Base-by-base conservation (phyloP, 1,140 invertebrate species). In the Apis florea region DNA sequence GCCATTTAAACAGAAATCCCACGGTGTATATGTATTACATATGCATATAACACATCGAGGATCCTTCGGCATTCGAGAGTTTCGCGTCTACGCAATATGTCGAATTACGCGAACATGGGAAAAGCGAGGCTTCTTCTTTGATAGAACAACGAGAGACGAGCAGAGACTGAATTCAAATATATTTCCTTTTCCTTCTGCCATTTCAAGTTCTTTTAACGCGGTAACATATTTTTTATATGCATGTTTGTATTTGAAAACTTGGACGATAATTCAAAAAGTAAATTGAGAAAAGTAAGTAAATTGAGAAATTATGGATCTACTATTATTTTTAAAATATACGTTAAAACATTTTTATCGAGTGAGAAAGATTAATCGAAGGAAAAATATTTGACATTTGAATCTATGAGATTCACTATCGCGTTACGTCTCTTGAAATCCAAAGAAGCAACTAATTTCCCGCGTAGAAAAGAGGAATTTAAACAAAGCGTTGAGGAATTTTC, bases 1-100 rank as follows among this genome's bases (percentile, higher is more conserved):
- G 79, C 26, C 66, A 88, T 88, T 88, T 82, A 66, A 68, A 76
- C 87, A n/a, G 40, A 53, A 82, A 75, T 66, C 71, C 11, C 59
- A 21, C 47, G 24, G 54, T 63, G 59, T 73, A 56, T 53, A 47
- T 19, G 12, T 31, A 40, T 6, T 40, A 40, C 6, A 5, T 40
- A 40, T 5, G 15, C 6, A n/a, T 54, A 26, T 24, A 1, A 26
- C 15, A n/a, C 56, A 40, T 24, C 83, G 69, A 66, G 58, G 49
- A 73, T 70, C 17, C 19, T 75, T 51, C n/a, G 51, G 53, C 47
- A 9, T 31, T 61, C 15, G 11, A 64, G 31, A 64, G 24, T 75
- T 68, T 54, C 24, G 24, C 54, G 19, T 67, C 15, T 72, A 72
- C 51, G 71, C 68, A 74, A 77, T 70, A 74, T 10, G 49, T 70